Evolutionary conservation across 2,797 vertebrate genomes (phyloP).

Genomic region (Notamacropus eugenii): DNA sequence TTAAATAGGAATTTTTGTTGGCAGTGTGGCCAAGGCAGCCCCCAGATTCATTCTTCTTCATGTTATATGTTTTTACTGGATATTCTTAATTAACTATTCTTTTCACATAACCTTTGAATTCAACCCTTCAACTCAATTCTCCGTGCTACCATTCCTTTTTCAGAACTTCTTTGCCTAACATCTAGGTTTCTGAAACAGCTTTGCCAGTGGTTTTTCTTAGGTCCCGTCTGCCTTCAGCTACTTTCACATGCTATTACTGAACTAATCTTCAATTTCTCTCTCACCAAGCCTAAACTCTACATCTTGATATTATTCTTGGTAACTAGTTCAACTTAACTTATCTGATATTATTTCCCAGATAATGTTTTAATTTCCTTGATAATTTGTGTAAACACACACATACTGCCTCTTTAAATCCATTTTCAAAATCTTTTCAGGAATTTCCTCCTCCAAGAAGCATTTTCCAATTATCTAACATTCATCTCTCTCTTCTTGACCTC

Average conservation of each 20-base stretch:
- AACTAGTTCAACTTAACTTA: neutral
- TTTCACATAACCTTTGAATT: constrained; percentile 6
- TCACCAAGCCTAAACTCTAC: neutral
- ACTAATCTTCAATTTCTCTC: neutral
- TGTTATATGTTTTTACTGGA: neutral
- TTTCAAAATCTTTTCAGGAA: neutral
- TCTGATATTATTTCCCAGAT: neutral
- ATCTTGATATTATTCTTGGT: neutral
- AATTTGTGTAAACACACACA: neutral
- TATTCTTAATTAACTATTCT: neutral
- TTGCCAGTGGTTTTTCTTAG: neutral
- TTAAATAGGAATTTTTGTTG: neutral
- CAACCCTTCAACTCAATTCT: neutral
- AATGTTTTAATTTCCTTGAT: neutral
- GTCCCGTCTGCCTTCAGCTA: neutral
- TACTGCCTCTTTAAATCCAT: neutral
- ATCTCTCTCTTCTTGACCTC: neutral
- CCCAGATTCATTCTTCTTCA: neutral
- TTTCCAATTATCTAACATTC: neutral
- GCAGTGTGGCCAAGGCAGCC: neutral
- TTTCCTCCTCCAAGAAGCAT: neutral
- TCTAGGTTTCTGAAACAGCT: neutral
- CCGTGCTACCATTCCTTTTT: neutral
- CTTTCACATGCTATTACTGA: neutral
- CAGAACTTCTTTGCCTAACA: neutral